Conservation (phyloP, 2,113 vertebrate genomes). For the Rana temporaria region DNA sequence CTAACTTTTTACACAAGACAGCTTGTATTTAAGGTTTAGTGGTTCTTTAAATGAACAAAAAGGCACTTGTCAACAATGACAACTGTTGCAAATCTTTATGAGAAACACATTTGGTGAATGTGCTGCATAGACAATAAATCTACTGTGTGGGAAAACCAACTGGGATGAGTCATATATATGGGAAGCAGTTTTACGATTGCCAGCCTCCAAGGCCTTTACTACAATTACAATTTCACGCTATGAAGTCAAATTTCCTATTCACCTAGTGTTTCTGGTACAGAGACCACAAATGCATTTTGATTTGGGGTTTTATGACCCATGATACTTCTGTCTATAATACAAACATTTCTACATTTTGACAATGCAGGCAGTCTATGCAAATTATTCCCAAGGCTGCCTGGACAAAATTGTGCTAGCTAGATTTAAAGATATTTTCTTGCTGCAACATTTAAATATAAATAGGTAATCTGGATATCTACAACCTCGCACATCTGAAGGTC, state of each 20-base stretch:
- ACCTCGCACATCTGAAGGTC: too few species aligned
- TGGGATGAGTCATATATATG: slow-evolving; percentile 32
- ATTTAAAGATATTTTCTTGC: too few species aligned
- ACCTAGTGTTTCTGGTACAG: slow-evolving; percentile 33
- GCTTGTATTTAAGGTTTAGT: slow-evolving; percentile 39
- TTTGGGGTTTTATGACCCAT: slow-evolving; percentile 39
- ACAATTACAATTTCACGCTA: slow-evolving; percentile 37
- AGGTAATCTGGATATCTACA: too few species aligned
- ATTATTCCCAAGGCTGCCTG: background rate
- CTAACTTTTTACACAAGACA: slow-evolving; percentile 1
- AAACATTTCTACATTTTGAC: slow-evolving; percentile 29
- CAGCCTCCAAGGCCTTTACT: slow-evolving; percentile 29
- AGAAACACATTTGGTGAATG: slow-evolving; percentile 32
- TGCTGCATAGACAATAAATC: slow-evolving; percentile 30
- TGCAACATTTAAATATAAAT: too few species aligned
- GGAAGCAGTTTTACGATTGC: slow-evolving; percentile 46
- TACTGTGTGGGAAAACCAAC: slow-evolving; percentile 44
- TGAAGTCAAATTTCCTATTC: slow-evolving; percentile 39
- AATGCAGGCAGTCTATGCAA: slow-evolving; percentile 13
- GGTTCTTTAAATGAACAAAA: slow-evolving; percentile 37
- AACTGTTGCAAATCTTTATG: slow-evolving; percentile 33
- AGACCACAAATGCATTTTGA: slow-evolving; percentile 32
- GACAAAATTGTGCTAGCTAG: too few species aligned
- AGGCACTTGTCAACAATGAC: slow-evolving; percentile 26
- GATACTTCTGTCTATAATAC: slow-evolving; percentile 32